A percentile compares a stretch with the other conserved stretches of the same genome.
Evolutionary conservation across 2,797 vertebrate species (phyloP).

Genomic region (Melanotaenia maccullochi): DNA sequence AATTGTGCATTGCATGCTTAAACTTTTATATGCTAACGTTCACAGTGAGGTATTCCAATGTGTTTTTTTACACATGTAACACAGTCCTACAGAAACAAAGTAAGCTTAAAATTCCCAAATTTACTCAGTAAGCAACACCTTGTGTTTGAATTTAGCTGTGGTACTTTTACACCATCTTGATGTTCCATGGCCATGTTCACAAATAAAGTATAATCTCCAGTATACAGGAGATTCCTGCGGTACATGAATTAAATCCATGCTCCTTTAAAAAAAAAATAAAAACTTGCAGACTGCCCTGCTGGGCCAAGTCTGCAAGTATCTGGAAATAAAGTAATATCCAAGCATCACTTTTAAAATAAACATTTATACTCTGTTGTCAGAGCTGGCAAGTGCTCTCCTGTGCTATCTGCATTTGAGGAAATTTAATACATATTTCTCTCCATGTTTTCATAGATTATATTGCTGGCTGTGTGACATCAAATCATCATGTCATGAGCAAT

Average conservation of each 20-base stretch:
- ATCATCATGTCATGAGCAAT: slow-evolving; percentile 39
- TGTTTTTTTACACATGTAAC: slow-evolving; percentile 77
- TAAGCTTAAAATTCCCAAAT: slow-evolving; percentile 66
- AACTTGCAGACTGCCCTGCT: slow-evolving; percentile 52
- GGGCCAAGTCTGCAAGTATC: slow-evolving; percentile 58
- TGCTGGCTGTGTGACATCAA: slow-evolving; percentile 53
- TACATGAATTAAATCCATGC: slow-evolving; percentile 60
- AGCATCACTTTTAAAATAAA: slow-evolving; percentile 78
- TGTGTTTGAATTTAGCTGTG: slow-evolving; percentile 68
- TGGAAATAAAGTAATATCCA: slow-evolving; percentile 79
- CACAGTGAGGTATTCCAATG: slow-evolving; percentile 55
- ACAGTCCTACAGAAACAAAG: slow-evolving; percentile 68
- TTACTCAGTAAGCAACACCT: slow-evolving; percentile 50
- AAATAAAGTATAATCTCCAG: slow-evolving; percentile 73
- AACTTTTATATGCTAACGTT: not conserved
- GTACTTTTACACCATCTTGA: slow-evolving; percentile 63
- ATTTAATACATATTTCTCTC: slow-evolving; percentile 67
- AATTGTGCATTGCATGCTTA: slow-evolving; percentile 29
- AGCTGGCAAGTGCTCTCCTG: slow-evolving; percentile 51
- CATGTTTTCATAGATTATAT: slow-evolving; percentile 55
- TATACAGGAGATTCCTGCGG: slow-evolving; percentile 46
- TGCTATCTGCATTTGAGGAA: slow-evolving; percentile 62
- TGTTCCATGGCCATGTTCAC: slow-evolving; percentile 67
- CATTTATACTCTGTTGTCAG: slow-evolving; percentile 56
- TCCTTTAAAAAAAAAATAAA: slow-evolving; percentile 36